Evolutionary conservation across 2,113 vertebrate genomes (phyloP).

Genomic region (Pholis gunnellus): DNA sequence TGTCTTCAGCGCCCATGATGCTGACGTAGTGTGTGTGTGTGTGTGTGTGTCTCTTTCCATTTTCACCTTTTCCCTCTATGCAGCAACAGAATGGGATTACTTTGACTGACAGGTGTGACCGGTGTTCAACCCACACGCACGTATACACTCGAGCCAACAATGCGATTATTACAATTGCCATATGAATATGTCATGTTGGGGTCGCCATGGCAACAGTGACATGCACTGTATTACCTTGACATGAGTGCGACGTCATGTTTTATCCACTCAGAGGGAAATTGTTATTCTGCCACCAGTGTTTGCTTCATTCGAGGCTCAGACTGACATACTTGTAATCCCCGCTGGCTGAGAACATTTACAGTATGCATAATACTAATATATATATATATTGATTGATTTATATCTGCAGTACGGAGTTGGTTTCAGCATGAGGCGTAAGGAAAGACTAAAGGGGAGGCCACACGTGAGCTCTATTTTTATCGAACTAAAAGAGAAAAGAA

Average conservation of each 20-base stretch:
- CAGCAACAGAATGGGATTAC: conserved; percentile 17
- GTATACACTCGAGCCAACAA: background rate
- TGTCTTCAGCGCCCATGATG: conserved; percentile 10
- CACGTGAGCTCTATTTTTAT: background rate
- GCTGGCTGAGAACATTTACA: background rate
- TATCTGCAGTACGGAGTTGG: background rate
- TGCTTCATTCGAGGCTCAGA: background rate
- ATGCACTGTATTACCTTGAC: conserved; percentile 29
- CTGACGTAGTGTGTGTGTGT: background rate
- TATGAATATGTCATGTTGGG: conserved; percentile 22
- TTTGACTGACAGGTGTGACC: conserved; percentile 56
- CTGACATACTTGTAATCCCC: background rate
- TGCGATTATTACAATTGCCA: conserved; percentile 32
- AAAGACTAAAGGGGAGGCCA: background rate
- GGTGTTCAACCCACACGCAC: background rate
- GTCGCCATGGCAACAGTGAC: conserved; percentile 56
- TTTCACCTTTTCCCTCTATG: conserved; percentile 6
- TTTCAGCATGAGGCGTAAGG: background rate
- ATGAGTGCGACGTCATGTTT: conserved; percentile 18
- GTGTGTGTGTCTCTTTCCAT: background rate
- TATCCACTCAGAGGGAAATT: background rate
- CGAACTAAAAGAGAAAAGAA: background rate
- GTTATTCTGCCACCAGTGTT: conserved; percentile 7
- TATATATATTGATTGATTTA: too few species aligned
- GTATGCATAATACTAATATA: background rate